Conservation (phyloP, 2,797 vertebrate genomes). For the Brotula barbata region DNA sequence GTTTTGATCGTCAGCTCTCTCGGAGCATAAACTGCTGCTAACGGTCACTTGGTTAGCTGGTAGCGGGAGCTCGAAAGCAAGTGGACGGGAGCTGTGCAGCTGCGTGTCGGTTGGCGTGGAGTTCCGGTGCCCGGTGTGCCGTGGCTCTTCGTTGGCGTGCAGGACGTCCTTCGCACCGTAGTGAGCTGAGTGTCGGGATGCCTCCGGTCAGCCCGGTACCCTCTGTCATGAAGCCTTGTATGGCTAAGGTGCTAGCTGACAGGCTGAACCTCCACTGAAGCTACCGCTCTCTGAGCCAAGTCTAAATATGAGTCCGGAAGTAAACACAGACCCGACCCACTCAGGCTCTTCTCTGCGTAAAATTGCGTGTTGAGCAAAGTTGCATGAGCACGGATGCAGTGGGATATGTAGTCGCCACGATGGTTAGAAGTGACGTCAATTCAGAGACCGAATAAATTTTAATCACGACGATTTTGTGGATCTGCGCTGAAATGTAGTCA, state of each 20-base stretch:
- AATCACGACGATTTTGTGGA: too few species aligned
- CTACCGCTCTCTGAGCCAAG: slow-evolving; percentile 63
- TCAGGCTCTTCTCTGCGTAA: slow-evolving; percentile 64
- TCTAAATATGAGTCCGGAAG: slow-evolving; percentile 86
- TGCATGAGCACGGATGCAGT: slow-evolving; percentile 22
- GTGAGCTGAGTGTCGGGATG: slow-evolving; percentile 38
- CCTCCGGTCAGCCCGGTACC: slow-evolving; percentile 59
- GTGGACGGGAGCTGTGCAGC: slow-evolving; percentile 36
- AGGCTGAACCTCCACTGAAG: slow-evolving; percentile 57
- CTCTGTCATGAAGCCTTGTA: slow-evolving; percentile 75
- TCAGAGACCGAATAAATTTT: too few species aligned
- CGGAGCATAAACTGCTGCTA: slow-evolving; percentile 53
- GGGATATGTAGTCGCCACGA: slow-evolving; percentile 47
- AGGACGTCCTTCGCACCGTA: slow-evolving; percentile 16
- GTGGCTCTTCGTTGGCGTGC: slow-evolving; percentile 28
- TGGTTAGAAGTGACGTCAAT: neutral
- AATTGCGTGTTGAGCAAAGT: slow-evolving; percentile 51
- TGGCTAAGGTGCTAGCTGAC: slow-evolving; percentile 61
- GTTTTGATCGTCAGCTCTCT: slow-evolving; percentile 68
- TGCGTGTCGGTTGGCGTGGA: slow-evolving; percentile 28
- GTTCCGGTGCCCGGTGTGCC: slow-evolving; percentile 39
- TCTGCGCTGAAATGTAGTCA: too few species aligned
- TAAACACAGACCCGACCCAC: slow-evolving; percentile 85
- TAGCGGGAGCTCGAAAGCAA: slow-evolving; percentile 44
- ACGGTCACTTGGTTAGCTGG: slow-evolving; percentile 59